Base-by-base conservation (phyloP, 2,888 invertebrate species). In the Drosophila suboccidentalis region DNA sequence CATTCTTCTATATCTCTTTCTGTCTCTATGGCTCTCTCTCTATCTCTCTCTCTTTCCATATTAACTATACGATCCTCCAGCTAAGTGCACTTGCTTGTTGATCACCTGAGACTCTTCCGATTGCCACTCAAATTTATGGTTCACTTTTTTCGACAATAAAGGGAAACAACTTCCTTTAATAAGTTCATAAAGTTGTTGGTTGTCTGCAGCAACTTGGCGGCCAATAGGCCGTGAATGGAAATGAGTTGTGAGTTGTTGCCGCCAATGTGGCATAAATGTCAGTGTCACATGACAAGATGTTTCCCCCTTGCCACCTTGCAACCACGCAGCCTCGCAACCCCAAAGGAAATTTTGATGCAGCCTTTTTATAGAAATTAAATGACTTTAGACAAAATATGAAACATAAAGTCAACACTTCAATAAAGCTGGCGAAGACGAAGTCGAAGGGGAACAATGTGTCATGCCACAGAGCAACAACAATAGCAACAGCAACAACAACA, bases 361-460 rank as follows among this genome's bases (percentile, higher is more conserved):
- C 55, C 64, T 65, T 75, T 80, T 80, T 76, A 75, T 80, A 75
- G 76, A 78, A 78, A 75, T 80, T 80, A 79, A 79, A 80, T 71
- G 80, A 66, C 77, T 77, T 79, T 71, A 76, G 72, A 69, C 66
- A 77, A 80, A 77, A 74, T 77, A 67, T 73, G 80, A 70, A 72
- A 77, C 77, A 79, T 84, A 80, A 78, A 81, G 65, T 74, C 76
- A 79, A 77, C 82, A 80, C 82, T 82, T 72, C 82, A 72, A 80
- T 80, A 75, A 68, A 63, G 39, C 57, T 36, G 43, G 22, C 61
- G 36, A 64, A 44, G 26, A 19, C 57, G 50, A 77, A 75, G 58
- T 19, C 62, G 50, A 77, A 75, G 60, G 72, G 60, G 62, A 70
- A 77, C 83, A 80, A 78, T 80, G 71, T 78, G 81, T 69, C 80